Evolutionary conservation across 2,888 invertebrate genomes (phyloP).

Genomic region (Tetragnatha montana): DNA sequence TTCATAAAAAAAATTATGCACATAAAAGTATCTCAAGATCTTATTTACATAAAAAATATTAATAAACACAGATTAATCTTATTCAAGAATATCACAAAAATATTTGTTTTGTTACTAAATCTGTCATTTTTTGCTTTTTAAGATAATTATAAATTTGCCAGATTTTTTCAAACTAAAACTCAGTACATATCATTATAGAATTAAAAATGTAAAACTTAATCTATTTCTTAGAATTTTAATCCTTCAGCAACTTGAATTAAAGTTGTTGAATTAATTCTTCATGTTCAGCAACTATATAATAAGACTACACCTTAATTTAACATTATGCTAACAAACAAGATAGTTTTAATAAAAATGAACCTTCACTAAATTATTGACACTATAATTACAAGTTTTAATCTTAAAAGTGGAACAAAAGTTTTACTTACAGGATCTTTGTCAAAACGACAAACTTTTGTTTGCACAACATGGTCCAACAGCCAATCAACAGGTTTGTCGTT

Average conservation of each 20-base stretch:
- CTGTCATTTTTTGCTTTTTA: neutral
- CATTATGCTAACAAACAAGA: too few species aligned
- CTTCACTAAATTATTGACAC: too few species aligned
- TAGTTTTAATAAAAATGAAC: too few species aligned
- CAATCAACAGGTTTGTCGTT: constrained; percentile 97
- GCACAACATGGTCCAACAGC: constrained; percentile 92
- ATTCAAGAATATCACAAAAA: neutral
- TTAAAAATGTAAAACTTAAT: neutral
- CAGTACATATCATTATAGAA: neutral
- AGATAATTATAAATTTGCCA: too few species aligned
- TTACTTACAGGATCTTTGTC: constrained; percentile 78
- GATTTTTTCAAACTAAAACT: too few species aligned
- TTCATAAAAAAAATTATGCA: too few species aligned
- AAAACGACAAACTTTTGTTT: constrained; percentile 87
- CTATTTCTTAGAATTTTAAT: neutral
- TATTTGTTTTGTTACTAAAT: neutral
- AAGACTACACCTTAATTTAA: neutral
- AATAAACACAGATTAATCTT: neutral
- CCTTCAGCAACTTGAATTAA: neutral
- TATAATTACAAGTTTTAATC: neutral
- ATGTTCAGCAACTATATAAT: neutral
- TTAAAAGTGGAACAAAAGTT: neutral
- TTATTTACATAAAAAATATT: neutral
- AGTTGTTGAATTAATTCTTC: neutral
- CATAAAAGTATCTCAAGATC: too few species aligned